Base-by-base conservation (phyloP, 2,888 invertebrate species). In the Diarsia rubi region DNA sequence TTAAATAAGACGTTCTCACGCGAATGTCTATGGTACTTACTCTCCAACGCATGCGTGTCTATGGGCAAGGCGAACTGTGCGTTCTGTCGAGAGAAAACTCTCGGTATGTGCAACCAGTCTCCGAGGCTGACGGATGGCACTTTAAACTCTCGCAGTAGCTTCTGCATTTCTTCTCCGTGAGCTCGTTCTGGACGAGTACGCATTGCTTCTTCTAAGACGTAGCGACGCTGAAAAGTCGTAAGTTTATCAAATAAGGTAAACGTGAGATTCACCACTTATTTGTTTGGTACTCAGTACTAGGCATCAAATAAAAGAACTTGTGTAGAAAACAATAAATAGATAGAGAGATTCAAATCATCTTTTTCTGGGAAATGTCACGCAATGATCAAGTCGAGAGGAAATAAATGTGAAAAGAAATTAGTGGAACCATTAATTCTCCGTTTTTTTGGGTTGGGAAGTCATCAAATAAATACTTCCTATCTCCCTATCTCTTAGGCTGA, bases 61-160 rank as follows among this genome's bases (percentile, higher is more conserved):
- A 98, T 97, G 0, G 98, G 98, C 69, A 98, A 94, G 83, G 98
- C 97, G 91, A 98, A 98, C 83, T 98, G 97, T 0, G 98, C 98
- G 81, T 97, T 98, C 57, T 97, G 97, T 59, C 98, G 97, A 0
- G 98, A 97, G 92, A 98, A 98, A n/a, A 98, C 97, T 64, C 98
- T 94, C 0, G 98, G 98, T 83, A 98, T 96, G 84, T 97, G 97
- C 24, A 97, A 93, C 97, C 97, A 97, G 84, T 97, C 96, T 8
- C 97, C 97, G 2, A 97, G 93, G 75, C 97, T 97, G 27, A 96
- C 92, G 0, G 96, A 94, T 0, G 97, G 95, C 8, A 97, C 91
- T 73, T 95, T 94, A 37, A 97, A 75, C 81, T 97, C 97, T 21
- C 95, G 94, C 67, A 97, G 92, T 6, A 97, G 88, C 0, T 92